These are phyloP conservation scores for Bombus waltoni DNA, from an alignment of 1,140 invertebrate genomes.

Conservation along the genomic window DNA sequence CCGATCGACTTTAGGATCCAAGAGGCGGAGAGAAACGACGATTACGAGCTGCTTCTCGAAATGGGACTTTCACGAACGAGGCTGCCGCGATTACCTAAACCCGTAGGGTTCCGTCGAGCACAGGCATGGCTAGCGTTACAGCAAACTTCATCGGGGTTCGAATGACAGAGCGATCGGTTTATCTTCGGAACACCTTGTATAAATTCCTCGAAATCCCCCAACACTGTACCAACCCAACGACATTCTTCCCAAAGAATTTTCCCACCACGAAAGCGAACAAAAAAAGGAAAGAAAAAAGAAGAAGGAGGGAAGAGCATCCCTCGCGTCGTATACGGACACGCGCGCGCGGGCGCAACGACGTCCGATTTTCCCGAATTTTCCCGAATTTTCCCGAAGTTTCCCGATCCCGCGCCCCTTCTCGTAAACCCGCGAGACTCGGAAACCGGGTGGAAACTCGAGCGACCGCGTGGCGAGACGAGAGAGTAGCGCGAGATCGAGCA, in stretches of 20 bases:
- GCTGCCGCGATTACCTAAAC: neutral
- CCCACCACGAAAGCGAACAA: neutral
- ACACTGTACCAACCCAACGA: neutral
- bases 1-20: no score
- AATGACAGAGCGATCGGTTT: neutral
- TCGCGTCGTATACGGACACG: neutral
- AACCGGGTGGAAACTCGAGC: neutral
- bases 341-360: rapidly evolving
- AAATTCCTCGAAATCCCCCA: neutral
- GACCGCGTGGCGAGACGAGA: neutral
- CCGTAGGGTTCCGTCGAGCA: neutral
- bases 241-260: conserved; percentile 15
- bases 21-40: no score
- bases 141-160: neutral
- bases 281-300: neutral
- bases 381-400: conserved; percentile 11
- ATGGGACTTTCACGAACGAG: neutral
- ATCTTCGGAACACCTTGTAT: neutral
- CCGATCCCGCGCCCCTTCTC: neutral
- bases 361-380: neutral
- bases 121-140: neutral
- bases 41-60: no score
- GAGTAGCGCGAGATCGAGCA: neutral
- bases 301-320: no score
- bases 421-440: neutral